phyloP scores from a whole-genome alignment of 2,888 invertebrate species.

The Temnothorax rugatulus region DNA sequence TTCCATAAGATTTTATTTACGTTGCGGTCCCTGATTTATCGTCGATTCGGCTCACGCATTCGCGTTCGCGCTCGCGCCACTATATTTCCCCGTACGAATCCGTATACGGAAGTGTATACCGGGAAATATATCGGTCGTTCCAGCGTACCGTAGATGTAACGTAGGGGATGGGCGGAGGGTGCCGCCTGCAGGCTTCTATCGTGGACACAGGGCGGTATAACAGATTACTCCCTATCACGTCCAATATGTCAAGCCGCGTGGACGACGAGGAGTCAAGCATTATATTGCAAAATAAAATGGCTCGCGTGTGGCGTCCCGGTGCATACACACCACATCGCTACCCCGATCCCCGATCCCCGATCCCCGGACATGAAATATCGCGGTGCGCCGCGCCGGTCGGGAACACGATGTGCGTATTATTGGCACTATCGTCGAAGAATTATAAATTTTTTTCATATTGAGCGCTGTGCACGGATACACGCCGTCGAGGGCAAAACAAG shows the following conservation, averaged over 20 bases:
- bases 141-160: conserved; percentile 31
- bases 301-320: conserved; percentile 52
- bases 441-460: conserved; percentile 71
- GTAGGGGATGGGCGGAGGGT: conserved; percentile 20
- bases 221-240: conserved; percentile 76
- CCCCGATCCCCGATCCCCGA: not conserved
- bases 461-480: conserved; percentile 18
- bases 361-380: conserved; percentile 68
- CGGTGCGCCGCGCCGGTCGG: conserved; percentile 33
- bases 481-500: conserved; percentile 55
- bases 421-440: conserved; percentile 70
- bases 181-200: conserved; percentile 64
- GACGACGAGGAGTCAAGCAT: conserved; percentile 75
- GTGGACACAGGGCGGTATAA: conserved; percentile 66
- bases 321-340: conserved; percentile 8
- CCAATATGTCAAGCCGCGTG: conserved; percentile 74
- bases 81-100: conserved; percentile 51
- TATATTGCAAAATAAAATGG: conserved; percentile 76
- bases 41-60: conserved; percentile 66
- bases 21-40: conserved; percentile 67
- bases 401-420: conserved; percentile 67
- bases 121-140: conserved; percentile 68
- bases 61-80: conserved; percentile 29
- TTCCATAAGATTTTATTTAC: conserved; percentile 70
- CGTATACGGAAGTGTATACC: conserved; percentile 51